Percentiles rank a stretch among this genome's conserved stretches.
Conservation (phyloP, 2,113 vertebrate genomes). For the Serinus canaria region DNA sequence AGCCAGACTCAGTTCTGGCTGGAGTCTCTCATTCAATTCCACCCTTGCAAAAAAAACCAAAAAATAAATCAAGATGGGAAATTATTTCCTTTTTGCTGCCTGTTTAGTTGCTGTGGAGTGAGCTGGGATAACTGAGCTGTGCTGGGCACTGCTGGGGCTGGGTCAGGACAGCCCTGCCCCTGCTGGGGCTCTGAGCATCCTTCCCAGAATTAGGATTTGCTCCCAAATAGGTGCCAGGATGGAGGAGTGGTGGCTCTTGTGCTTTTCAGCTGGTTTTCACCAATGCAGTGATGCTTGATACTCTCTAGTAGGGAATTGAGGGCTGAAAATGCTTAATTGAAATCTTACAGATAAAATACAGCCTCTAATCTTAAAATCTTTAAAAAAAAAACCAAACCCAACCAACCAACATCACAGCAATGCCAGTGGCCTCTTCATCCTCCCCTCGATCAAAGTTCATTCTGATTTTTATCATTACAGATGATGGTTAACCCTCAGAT, state of each 20-base stretch:
- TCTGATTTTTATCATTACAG: not conserved
- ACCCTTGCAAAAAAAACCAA: not conserved
- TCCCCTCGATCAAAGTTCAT: not conserved
- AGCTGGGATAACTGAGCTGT: not conserved
- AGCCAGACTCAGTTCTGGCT: not conserved
- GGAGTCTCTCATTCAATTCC: not conserved
- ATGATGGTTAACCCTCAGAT: not conserved
- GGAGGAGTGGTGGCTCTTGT: not conserved
- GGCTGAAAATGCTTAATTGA: not conserved
- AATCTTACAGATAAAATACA: not conserved
- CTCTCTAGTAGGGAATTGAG: not conserved
- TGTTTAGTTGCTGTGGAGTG: not conserved
- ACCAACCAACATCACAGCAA: not conserved
- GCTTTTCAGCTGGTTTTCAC: not conserved
- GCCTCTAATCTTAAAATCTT: not conserved
- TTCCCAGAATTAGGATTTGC: fast-evolving
- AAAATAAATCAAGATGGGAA: not conserved
- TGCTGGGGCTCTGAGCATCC: not conserved
- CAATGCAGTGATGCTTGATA: not conserved
- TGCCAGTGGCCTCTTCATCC: not conserved
- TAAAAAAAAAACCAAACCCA: not conserved
- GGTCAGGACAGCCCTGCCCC: not conserved
- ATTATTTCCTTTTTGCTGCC: not conserved
- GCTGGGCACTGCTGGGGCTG: not conserved
- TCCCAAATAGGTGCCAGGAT: not conserved